Evolutionary conservation across 1,140 invertebrate species (phyloP).

Genomic region (Achatina immaculata): DNA sequence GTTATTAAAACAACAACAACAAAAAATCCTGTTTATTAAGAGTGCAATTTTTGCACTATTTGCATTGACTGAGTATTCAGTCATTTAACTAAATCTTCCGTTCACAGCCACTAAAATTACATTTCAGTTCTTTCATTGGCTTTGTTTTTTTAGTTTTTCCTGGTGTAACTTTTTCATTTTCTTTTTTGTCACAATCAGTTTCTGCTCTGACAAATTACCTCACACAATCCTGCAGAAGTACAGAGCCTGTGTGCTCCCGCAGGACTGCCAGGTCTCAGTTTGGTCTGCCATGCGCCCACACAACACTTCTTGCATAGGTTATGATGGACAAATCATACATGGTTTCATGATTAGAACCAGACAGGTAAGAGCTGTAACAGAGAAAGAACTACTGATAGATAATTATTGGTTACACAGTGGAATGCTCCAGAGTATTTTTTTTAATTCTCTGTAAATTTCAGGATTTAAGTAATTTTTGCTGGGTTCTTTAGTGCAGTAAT

Average conservation of each 20-base stretch:
- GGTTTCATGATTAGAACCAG: slow-evolving; percentile 70
- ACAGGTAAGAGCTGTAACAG: slow-evolving; percentile 36
- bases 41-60: too few relatives aligned
- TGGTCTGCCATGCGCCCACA: slow-evolving; percentile 75
- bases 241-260: slow-evolving; percentile 71
- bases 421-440: too few relatives aligned
- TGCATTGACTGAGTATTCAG: too few relatives aligned
- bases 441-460: too few relatives aligned
- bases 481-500: too few relatives aligned
- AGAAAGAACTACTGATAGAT: background rate
- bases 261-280: slow-evolving; percentile 74
- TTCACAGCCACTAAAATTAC: too few relatives aligned
- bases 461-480: too few relatives aligned
- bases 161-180: background rate
- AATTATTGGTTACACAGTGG: too few relatives aligned
- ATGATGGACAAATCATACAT: slow-evolving; percentile 61
- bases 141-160: background rate
- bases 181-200: slow-evolving; percentile 22
- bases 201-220: slow-evolving; percentile 40
- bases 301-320: slow-evolving; percentile 69
- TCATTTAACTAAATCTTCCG: too few relatives aligned
- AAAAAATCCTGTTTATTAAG: too few relatives aligned
- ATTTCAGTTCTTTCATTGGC: too few relatives aligned
- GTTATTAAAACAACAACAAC: too few relatives aligned
- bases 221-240: slow-evolving; percentile 70